Conservation (phyloP, 23 tunicate species). For the Ascidia mentula region DNA sequence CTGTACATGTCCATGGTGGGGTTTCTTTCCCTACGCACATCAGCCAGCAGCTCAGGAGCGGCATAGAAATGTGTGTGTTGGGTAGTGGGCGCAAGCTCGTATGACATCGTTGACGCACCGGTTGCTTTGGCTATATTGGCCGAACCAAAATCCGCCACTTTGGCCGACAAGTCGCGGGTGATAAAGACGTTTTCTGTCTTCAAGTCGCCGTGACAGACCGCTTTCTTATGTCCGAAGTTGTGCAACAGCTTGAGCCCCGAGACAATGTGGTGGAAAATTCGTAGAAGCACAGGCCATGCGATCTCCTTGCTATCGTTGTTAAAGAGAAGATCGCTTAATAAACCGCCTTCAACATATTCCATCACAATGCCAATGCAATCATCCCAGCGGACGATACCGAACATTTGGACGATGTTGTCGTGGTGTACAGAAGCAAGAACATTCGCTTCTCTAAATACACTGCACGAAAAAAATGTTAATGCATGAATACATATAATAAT, state of each 20-base stretch:
- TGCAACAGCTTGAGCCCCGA: slow-evolving; percentile 1
- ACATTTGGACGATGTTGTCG: slow-evolving; percentile 9
- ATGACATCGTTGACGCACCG: neutral
- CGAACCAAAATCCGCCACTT: slow-evolving; percentile 14
- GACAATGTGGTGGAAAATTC: neutral
- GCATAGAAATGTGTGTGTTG: slow-evolving; percentile 13
- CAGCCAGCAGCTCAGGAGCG: neutral
- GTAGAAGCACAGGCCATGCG: neutral
- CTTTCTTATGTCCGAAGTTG: neutral
- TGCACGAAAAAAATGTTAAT: neutral
- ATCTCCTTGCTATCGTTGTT: neutral
- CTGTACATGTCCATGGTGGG: slow-evolving; percentile 18
- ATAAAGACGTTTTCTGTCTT: slow-evolving; percentile 9
- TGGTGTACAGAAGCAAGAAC: neutral
- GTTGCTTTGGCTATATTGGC: slow-evolving; percentile 12
- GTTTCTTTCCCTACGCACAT: neutral
- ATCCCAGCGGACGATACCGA: neutral
- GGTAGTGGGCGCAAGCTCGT: neutral
- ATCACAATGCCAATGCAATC: slow-evolving; percentile 5
- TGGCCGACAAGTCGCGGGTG: neutral
- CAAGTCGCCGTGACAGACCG: slow-evolving; percentile 6
- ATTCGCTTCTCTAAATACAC: slow-evolving; percentile 3
- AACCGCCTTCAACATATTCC: slow-evolving; percentile 12
- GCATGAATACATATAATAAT: too few relatives aligned
- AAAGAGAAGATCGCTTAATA: neutral